Conservation (phyloP, 1,140 invertebrate genomes). For the Sesamia nonagrioides region DNA sequence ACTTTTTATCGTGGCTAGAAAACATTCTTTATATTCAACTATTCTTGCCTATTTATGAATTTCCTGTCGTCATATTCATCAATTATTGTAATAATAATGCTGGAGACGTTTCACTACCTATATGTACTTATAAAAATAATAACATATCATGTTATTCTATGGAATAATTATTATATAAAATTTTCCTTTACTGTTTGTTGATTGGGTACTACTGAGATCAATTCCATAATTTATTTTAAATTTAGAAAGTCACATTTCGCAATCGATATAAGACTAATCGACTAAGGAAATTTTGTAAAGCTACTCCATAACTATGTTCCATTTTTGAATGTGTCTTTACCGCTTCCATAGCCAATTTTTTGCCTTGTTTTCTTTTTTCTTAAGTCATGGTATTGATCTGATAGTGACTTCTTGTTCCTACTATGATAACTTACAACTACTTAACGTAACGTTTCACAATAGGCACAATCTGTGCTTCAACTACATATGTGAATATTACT, state of each 20-base stretch:
- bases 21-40: background rate
- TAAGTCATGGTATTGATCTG: background rate
- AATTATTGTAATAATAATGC: background rate
- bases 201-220: background rate
- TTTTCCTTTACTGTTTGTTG: background rate
- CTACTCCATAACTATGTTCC: background rate
- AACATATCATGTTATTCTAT: background rate
- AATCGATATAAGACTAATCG: too few relatives aligned
- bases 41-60: conserved; percentile 4
- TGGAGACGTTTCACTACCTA: background rate
- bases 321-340: background rate
- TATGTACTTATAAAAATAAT: background rate
- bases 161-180: background rate
- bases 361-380: too few relatives aligned
- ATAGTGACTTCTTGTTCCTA: conserved; percentile 64
- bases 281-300: background rate
- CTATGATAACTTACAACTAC: conserved; percentile 34
- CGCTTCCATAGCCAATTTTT: background rate
- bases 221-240: background rate
- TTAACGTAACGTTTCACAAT: conserved; percentile 45
- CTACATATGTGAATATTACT: conserved; percentile 72
- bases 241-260: too few relatives aligned
- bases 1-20: conserved; percentile 9
- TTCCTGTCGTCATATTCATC: background rate
- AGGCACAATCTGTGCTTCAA: conserved; percentile 56